These are phyloP conservation scores for Solenopsis fugax DNA, from an alignment of 1,140 invertebrate species.

Conservation along the genomic window DNA sequence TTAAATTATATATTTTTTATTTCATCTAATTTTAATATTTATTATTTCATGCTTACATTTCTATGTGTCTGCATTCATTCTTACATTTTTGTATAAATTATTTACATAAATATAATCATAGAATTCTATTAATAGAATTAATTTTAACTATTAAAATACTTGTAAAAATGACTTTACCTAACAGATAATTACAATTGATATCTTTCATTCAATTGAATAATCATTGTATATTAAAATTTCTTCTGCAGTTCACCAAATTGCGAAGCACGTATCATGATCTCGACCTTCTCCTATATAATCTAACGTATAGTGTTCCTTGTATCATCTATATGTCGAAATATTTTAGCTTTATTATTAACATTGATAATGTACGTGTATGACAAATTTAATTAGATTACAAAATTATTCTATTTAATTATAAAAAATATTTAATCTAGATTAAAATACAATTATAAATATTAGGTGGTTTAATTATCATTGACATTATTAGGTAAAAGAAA, in stretches of 20 bases:
- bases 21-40: background rate
- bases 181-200: background rate
- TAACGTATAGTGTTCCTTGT: constrained; percentile 14
- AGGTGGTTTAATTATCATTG: background rate
- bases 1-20: constrained; percentile 9
- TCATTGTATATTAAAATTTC: constrained; percentile 8
- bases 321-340: background rate
- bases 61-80: background rate
- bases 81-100: background rate
- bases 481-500: constrained; percentile 15
- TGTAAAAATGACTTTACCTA: background rate
- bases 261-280: constrained; percentile 2
- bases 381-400: background rate
- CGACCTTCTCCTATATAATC: constrained; percentile 1
- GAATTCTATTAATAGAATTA: background rate
- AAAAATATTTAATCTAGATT: background rate
- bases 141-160: background rate
- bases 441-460: background rate
- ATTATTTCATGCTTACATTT: background rate
- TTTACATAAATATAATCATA: background rate
- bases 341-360: background rate
- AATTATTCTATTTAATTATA: background rate
- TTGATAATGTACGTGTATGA: background rate
- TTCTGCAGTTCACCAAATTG: constrained; percentile 14
- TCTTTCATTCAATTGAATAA: background rate